Evolutionary conservation across 1,140 invertebrate genomes (phyloP).

Genomic region (Drosophila leontia): DNA sequence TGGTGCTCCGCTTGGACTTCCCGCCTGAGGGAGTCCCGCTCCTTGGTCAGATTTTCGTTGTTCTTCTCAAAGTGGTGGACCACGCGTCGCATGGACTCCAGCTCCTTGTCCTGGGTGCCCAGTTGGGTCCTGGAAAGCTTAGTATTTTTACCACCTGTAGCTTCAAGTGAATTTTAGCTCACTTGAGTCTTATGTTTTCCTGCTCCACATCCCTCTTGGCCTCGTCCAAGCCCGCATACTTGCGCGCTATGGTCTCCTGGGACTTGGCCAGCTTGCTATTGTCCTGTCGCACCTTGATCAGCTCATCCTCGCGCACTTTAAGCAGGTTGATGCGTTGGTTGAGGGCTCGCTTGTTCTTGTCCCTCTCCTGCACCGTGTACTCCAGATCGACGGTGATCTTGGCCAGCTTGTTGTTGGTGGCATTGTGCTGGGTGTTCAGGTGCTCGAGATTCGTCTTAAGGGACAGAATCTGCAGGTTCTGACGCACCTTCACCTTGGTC

Average conservation of each 20-base stretch:
- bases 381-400: constrained; percentile 79
- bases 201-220: constrained; percentile 70
- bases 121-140: constrained; percentile 61
- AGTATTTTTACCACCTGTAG: no score
- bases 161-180: neutral
- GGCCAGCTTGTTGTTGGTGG: constrained; percentile 77
- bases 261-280: constrained; percentile 77
- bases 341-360: constrained; percentile 75
- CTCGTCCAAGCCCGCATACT: constrained; percentile 71
- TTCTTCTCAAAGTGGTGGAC: constrained; percentile 81
- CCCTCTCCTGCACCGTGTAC: constrained; percentile 73
- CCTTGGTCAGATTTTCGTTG: constrained; percentile 75
- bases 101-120: constrained; percentile 79
- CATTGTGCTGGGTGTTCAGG: constrained; percentile 77
- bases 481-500: constrained; percentile 80
- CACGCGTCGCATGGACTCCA: constrained; percentile 79
- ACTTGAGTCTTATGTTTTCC: constrained; percentile 74
- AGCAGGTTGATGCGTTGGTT: constrained; percentile 73
- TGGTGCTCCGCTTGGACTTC: constrained; percentile 65
- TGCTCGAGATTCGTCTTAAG: constrained; percentile 82
- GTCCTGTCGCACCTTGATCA: constrained; percentile 75
- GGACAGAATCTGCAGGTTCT: constrained; percentile 82
- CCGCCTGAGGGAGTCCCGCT: constrained; percentile 68
- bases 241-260: constrained; percentile 74
- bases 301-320: constrained; percentile 81